Evolutionary conservation across 2,113 vertebrate species (phyloP).

Genomic region (Chlorodrepanis virens): DNA sequence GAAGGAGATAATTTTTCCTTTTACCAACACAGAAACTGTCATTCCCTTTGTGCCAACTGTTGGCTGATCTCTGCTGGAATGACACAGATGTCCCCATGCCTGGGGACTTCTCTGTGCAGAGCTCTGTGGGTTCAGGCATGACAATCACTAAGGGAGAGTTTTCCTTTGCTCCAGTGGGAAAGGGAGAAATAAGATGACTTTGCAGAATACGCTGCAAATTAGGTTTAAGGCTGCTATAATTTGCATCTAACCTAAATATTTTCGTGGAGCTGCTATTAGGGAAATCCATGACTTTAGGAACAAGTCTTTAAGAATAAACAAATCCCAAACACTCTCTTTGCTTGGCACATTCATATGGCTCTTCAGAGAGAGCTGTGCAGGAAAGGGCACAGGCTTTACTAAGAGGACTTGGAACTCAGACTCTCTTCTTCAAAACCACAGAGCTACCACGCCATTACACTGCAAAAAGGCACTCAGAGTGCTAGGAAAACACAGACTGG

Average conservation of each 20-base stretch:
- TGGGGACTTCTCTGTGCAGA: not conserved
- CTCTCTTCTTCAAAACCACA: not conserved
- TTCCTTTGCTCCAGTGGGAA: not conserved
- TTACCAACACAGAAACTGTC: not conserved
- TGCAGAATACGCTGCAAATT: not conserved
- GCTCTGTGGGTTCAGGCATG: not conserved
- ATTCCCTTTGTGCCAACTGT: not conserved
- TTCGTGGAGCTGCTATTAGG: not conserved
- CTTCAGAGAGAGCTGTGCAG: not conserved
- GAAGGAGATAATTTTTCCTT: not conserved
- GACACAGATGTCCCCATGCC: not conserved
- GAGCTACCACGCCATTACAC: not conserved
- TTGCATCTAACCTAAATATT: slow-evolving; percentile 41
- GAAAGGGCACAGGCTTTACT: not conserved
- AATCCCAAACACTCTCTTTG: not conserved
- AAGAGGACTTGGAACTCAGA: not conserved
- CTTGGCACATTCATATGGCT: not conserved
- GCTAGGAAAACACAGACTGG: not conserved
- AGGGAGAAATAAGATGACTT: not conserved
- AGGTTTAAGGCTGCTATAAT: not conserved
- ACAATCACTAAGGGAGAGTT: not conserved
- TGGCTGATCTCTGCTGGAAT: not conserved
- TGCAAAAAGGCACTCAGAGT: not conserved
- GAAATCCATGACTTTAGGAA: not conserved
- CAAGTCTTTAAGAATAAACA: not conserved